phyloP scores from a whole-genome alignment of 2,113 vertebrate genomes.

The Toxotes chatareus region DNA sequence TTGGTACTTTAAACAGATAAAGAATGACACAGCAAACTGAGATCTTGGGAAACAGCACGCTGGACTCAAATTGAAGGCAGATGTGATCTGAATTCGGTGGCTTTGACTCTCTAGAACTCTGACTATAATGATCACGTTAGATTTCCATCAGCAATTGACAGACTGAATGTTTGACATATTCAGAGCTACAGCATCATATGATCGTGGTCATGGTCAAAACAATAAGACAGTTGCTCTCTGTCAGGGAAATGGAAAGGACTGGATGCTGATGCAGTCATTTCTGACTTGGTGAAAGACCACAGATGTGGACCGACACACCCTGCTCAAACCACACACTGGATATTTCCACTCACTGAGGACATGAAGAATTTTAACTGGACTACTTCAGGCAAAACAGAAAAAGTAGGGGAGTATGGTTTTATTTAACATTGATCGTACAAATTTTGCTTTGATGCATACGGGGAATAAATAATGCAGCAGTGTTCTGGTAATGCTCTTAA shows the following conservation, averaged over 20 bases:
- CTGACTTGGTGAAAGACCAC: slow-evolving; percentile 52
- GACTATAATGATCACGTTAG: slow-evolving; percentile 33
- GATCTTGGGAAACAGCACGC: slow-evolving; percentile 17
- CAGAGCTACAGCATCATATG: slow-evolving; percentile 1
- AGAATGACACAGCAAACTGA: slow-evolving; percentile 39
- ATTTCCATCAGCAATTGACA: slow-evolving; percentile 48
- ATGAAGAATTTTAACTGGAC: slow-evolving; percentile 40
- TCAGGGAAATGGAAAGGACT: slow-evolving; percentile 15
- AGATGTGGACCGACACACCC: slow-evolving; percentile 65
- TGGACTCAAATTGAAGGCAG: slow-evolving; percentile 52
- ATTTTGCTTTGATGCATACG: slow-evolving; percentile 10
- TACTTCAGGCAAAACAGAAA: slow-evolving; percentile 23
- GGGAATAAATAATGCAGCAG: slow-evolving; percentile 36
- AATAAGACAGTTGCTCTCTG: slow-evolving; percentile 32
- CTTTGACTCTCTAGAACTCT: neutral
- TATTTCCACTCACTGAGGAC: slow-evolving; percentile 63
- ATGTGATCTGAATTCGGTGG: slow-evolving; percentile 29
- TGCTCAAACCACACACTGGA: slow-evolving; percentile 52
- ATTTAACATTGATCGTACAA: slow-evolving; percentile 6
- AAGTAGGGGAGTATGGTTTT: slow-evolving; percentile 2
- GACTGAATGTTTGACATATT: slow-evolving; percentile 43
- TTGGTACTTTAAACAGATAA: slow-evolving; percentile 25
- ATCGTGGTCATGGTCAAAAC: slow-evolving; percentile 32
- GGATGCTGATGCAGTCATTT: slow-evolving; percentile 50
- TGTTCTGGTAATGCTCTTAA: slow-evolving; percentile 22